Conservation (phyloP, 2,797 vertebrate genomes). For the Acanthurus tractus region DNA sequence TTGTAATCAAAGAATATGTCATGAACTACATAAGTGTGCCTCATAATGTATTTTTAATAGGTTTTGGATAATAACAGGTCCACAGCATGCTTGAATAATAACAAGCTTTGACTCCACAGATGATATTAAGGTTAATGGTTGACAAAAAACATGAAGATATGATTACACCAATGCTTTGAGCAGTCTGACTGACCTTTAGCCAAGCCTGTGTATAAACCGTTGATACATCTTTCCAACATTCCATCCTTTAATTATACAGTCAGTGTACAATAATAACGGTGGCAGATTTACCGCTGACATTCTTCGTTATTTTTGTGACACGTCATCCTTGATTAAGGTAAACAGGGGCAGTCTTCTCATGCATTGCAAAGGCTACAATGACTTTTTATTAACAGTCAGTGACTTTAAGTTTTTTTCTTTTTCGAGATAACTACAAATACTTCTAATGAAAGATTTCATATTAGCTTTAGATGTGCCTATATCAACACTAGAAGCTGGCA, state of each 20-base stretch:
- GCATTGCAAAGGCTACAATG: neutral
- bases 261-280: neutral
- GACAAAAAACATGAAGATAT: neutral
- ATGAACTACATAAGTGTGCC: conserved; percentile 10
- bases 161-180: neutral
- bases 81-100: neutral
- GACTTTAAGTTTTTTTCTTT: neutral
- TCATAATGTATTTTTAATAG: conserved; percentile 9
- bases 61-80: conserved; percentile 6
- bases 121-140: neutral
- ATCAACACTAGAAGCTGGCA: neutral
- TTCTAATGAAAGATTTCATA: neutral
- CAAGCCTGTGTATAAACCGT: neutral
- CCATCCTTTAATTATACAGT: neutral
- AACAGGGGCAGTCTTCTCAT: neutral
- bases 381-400: neutral
- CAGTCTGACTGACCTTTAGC: neutral
- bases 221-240: neutral
- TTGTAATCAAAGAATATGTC: conserved; percentile 8
- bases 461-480: neutral
- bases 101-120: neutral
- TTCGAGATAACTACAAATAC: neutral
- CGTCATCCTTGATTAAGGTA: neutral
- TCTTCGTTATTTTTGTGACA: neutral
- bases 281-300: neutral